Evolutionary conservation across 2,888 invertebrate species (phyloP).

Genomic region (Tricholauxania praeusta): DNA sequence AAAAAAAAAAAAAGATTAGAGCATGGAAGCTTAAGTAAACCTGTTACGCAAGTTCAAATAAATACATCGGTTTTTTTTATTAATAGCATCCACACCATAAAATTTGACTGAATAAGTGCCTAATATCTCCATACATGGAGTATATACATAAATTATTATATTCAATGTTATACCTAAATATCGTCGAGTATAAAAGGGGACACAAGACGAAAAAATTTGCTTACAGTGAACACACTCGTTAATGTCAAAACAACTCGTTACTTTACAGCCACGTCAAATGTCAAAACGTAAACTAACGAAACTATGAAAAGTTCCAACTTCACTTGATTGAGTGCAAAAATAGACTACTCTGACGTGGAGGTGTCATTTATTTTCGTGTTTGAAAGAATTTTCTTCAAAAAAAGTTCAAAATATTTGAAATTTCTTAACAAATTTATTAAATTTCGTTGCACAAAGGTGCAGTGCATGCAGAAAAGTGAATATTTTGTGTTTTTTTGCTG

Average conservation of each 20-base stretch:
- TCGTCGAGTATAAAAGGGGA: too few relatives aligned
- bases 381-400: conserved; percentile 31
- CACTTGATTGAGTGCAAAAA: conserved; percentile 37
- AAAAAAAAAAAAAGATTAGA: too few relatives aligned
- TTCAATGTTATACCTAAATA: too few relatives aligned
- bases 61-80: too few relatives aligned
- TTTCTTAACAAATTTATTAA: conserved; percentile 8
- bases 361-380: conserved; percentile 52
- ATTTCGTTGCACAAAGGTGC: conserved; percentile 16
- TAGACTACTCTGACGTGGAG: conserved; percentile 61
- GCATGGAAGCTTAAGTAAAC: too few relatives aligned
- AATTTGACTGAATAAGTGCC: too few relatives aligned
- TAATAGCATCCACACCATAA: too few relatives aligned
- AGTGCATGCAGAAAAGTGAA: conserved; percentile 2
- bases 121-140: too few relatives aligned
- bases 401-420: conserved; percentile 38
- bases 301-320: conserved; percentile 33
- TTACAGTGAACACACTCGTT: conserved; percentile 29
- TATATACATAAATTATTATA: too few relatives aligned
- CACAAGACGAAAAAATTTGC: not conserved
- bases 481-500: conserved; percentile 3
- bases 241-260: conserved; percentile 13
- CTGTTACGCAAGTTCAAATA: too few relatives aligned
- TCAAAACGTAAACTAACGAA: conserved; percentile 57
- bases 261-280: conserved; percentile 56